Percentiles rank a stretch among this genome's conserved stretches.
phyloP scores from a whole-genome alignment of 2,113 vertebrate species.

The Menura novaehollandiae region DNA sequence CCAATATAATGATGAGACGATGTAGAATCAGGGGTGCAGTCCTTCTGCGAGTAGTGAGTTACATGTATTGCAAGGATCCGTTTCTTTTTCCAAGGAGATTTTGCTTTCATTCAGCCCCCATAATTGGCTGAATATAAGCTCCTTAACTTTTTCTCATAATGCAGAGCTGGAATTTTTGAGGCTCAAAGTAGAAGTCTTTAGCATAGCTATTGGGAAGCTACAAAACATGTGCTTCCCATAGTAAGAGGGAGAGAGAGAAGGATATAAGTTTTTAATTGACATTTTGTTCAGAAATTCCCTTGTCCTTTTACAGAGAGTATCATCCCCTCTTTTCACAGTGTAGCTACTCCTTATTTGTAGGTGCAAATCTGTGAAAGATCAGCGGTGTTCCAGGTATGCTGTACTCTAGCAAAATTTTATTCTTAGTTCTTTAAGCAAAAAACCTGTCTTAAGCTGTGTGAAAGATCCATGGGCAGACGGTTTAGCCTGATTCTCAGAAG shows the following conservation, averaged over 20 bases:
- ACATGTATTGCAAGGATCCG: background rate
- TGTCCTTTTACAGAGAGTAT: background rate
- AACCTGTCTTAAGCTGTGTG: background rate
- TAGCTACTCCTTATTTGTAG: background rate
- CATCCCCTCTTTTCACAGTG: background rate
- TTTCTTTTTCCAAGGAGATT: background rate
- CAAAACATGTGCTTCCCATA: background rate
- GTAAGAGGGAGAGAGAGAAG: background rate
- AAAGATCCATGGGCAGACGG: background rate
- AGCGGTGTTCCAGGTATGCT: background rate
- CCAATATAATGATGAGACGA: background rate
- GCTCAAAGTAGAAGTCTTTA: background rate
- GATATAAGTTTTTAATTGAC: background rate
- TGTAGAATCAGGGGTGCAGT: background rate
- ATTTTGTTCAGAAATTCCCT: background rate
- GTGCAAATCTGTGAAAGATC: background rate
- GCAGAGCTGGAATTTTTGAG: background rate
- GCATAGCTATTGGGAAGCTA: background rate
- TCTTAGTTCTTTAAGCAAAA: background rate
- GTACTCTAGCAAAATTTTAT: background rate
- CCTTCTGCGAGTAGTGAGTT: background rate
- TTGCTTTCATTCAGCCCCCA: background rate
- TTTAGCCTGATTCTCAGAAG: background rate
- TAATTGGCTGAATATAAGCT: background rate
- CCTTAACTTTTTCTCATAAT: background rate